Conservation (phyloP, 1,140 invertebrate species). For the Drosophila pruinosa region DNA sequence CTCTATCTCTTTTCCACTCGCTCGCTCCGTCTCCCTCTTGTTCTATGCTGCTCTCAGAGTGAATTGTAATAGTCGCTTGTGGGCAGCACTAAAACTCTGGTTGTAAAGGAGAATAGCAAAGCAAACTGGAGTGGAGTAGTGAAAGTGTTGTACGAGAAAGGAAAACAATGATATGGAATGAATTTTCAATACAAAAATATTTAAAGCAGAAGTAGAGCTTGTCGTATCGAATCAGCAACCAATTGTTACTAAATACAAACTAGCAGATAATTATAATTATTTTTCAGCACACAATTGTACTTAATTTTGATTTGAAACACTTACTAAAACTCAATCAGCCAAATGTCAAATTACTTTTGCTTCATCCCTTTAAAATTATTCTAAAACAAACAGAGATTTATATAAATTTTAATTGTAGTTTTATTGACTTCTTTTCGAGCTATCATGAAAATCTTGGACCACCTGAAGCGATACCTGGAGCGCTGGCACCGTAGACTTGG, state of each 20-base stretch:
- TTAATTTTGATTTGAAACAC: too few relatives aligned
- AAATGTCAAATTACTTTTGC: background rate
- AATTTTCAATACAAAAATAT: too few relatives aligned
- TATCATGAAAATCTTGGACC: conserved; percentile 3
- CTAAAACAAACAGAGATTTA: background rate
- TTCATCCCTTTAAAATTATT: background rate
- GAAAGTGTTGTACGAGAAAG: background rate
- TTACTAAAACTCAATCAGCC: background rate
- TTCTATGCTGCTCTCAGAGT: background rate
- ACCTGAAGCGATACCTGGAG: conserved; percentile 6
- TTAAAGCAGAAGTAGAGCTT: too few relatives aligned
- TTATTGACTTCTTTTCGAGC: background rate
- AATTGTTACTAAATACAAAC: too few relatives aligned
- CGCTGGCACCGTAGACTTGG: background rate
- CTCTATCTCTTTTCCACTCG: background rate
- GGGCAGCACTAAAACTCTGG: background rate
- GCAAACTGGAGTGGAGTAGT: background rate
- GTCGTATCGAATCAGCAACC: too few relatives aligned
- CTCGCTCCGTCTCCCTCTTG: background rate
- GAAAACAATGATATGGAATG: too few relatives aligned
- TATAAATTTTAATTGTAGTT: background rate
- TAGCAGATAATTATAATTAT: too few relatives aligned
- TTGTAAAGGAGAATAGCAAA: too few relatives aligned
- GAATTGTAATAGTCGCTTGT: background rate
- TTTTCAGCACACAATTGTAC: too few relatives aligned